These are phyloP conservation scores for Gymnocypris eckloni DNA, from an alignment of 2,797 vertebrate species.

Conservation along the genomic window DNA sequence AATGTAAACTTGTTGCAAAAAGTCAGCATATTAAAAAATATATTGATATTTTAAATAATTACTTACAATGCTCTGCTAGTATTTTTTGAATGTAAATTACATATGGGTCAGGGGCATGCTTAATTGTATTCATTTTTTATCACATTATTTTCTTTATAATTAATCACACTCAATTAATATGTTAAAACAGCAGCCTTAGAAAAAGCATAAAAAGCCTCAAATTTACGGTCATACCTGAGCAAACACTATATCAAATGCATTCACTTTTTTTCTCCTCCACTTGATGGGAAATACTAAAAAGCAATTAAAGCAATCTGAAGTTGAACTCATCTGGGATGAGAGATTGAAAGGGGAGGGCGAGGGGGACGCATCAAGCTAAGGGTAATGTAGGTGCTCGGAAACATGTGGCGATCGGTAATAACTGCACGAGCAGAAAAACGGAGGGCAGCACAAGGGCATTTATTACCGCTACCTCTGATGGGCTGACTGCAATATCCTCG, in stretches of 20 bases:
- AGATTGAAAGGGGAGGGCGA: constrained; percentile 47
- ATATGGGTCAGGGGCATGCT: not conserved
- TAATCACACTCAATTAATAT: not conserved
- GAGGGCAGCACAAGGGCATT: constrained; percentile 64
- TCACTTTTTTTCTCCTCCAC: constrained; percentile 36
- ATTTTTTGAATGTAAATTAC: not conserved
- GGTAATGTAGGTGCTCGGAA: constrained; percentile 56
- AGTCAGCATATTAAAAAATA: not conserved
- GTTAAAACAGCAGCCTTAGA: not conserved
- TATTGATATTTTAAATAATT: not conserved
- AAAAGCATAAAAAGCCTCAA: not conserved
- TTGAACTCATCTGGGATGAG: constrained; percentile 43
- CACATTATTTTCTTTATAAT: constrained; percentile 12
- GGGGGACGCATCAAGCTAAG: constrained; percentile 51
- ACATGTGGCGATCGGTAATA: constrained; percentile 60
- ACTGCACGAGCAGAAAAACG: constrained; percentile 57
- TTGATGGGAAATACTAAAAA: constrained; percentile 48
- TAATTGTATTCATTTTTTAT: not conserved
- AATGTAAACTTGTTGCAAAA: not conserved
- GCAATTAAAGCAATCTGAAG: constrained; percentile 49
- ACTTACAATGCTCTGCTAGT: not conserved
- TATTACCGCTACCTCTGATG: constrained; percentile 67
- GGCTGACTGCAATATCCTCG: constrained; percentile 69
- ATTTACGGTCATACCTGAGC: constrained; percentile 39
- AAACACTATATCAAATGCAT: constrained; percentile 25